Evolutionary conservation across 2,888 invertebrate species (phyloP), one percentile per base, ranked within the genome.

Genomic region (Parnassius glacialis): DNA sequence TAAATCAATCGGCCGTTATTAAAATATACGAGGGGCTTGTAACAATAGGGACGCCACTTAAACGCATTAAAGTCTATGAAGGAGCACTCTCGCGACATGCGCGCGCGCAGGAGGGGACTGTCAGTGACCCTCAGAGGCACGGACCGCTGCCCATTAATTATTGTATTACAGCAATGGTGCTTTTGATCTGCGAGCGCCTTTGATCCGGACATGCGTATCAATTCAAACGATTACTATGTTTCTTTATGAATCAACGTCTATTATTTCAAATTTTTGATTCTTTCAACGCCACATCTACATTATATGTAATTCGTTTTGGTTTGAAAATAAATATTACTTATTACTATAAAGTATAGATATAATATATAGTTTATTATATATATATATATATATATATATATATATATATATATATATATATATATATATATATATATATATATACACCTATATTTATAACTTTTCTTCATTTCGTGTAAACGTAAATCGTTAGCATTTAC

Each of bases 81-180:
- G 68, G 67, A 65, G 67, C 64, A 67, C 69, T 68, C 65, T 67
- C 67, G 66, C 62, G 65, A 65, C 59, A 59, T 57, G 59, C 65
- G 62, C 62, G 62, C 61, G 65, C 63, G 64, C 64, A 60, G 51
- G 65, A 66, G 71, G 70, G 76, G 70, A 71, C 81, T 85, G 86
- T 83, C 85, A 85, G 78, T 86, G 86, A 85, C 86, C 84, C 80
- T 80, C 74, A 59, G 67, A 65, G 68, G 65, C 72, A 72, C 76
- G 75, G 76, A 73, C 75, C 78, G 70, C 76, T 72, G 81, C 75
- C 87, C 84, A 87, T 87, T 88, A 85, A 89, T 88, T 88, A 88
- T 87, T 87, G 85, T 84, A 88, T 88, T 86, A 85, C 81, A 74
- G 77, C 48, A 48, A n/a, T 82, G 80, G 81, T 78, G 81, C 78